Evolutionary conservation across 1,140 invertebrate species (phyloP).

Genomic region (Drosophila kepulauana): DNA sequence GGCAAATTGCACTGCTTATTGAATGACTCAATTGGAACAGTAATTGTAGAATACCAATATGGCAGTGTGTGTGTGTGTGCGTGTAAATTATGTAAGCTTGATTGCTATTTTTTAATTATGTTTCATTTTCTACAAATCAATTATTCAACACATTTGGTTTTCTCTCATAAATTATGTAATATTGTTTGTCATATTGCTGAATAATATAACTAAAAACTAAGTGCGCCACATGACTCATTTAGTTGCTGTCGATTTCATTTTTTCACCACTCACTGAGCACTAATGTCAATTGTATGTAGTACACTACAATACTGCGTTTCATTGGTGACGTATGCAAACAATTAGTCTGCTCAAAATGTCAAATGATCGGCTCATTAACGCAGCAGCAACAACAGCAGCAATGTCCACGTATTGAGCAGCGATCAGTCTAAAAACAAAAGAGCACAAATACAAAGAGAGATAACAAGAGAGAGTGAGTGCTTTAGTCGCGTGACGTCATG

Average conservation of each 20-base stretch:
- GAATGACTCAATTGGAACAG: background rate
- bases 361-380: constrained; percentile 16
- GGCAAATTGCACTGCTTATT: background rate
- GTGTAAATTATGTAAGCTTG: constrained; percentile 1
- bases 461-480: background rate
- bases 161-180: background rate
- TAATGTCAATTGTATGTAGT: constrained; percentile 1
- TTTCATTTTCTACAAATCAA: too few species aligned
- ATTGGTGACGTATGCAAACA: constrained; percentile 5
- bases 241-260: background rate
- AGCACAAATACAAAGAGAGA: background rate
- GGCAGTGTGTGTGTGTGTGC: background rate
- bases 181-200: background rate
- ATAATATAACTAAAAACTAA: background rate
- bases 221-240: background rate
- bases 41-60: background rate
- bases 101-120: too few species aligned
- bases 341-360: constrained; percentile 11
- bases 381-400: background rate
- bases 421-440: constrained; percentile 6
- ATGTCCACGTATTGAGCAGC: background rate
- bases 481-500: constrained; percentile 1
- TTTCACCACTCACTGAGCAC: background rate
- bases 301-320: background rate
- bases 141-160: too few species aligned